Conservation (phyloP, 2,113 vertebrate genomes). For the Stictonetta naevosa region DNA sequence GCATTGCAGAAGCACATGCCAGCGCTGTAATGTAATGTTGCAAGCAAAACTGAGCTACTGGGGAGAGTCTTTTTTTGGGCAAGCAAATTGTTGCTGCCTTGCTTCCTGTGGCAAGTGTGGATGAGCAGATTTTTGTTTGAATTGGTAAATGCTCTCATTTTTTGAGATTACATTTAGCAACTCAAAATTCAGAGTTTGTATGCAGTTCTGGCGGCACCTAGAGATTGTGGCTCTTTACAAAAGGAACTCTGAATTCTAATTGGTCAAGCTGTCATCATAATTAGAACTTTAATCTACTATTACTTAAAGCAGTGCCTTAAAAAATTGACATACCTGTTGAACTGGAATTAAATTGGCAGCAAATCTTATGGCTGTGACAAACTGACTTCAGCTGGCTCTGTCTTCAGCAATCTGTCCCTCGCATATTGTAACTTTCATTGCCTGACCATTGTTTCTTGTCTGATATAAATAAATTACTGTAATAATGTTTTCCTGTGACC, state of each 20-base stretch:
- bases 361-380: not conserved
- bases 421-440: not conserved
- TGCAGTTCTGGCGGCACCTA: not conserved
- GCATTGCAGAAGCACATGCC: not conserved
- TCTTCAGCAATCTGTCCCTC: constrained; percentile 35
- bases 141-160: not conserved
- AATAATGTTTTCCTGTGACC: constrained; percentile 24
- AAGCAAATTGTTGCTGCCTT: not conserved
- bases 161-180: not conserved
- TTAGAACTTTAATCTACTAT: not conserved
- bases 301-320: not conserved
- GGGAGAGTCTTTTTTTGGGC: not conserved
- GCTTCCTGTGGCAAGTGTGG: not conserved
- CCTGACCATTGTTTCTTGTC: constrained; percentile 48
- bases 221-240: not conserved
- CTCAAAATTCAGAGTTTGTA: not conserved
- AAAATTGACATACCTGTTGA: not conserved
- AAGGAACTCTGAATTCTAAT: not conserved
- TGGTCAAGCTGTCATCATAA: not conserved
- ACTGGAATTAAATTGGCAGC: constrained; percentile 16
- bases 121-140: not conserved
- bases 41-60: not conserved
- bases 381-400: constrained; percentile 33
- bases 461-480: constrained; percentile 51
- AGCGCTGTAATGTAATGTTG: not conserved